Percentiles rank a stretch among this genome's conserved stretches.
phyloP scores from a whole-genome alignment of 2,888 invertebrate species.

The Willowsia nigromaculata region DNA sequence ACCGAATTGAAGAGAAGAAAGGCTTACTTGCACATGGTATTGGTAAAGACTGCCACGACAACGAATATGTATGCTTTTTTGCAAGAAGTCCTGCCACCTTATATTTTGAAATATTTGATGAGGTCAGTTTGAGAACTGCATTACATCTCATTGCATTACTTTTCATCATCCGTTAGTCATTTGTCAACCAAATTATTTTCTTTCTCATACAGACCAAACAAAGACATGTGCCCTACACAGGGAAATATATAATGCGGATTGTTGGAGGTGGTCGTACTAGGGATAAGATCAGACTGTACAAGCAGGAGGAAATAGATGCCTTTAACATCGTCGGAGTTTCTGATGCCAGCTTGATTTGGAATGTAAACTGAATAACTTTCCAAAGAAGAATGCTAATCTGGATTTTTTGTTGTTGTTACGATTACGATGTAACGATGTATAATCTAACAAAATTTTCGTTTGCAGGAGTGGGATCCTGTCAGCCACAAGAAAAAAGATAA shows the following conservation, averaged over 20 bases:
- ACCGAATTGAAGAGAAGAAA: not conserved
- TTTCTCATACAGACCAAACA: slow-evolving; percentile 66
- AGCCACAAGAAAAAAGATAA: slow-evolving; percentile 49
- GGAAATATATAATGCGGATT: slow-evolving; percentile 71
- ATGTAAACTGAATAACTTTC: slow-evolving; percentile 8
- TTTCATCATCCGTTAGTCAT: not conserved
- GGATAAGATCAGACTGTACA: slow-evolving; percentile 48
- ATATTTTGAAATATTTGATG: slow-evolving; percentile 73
- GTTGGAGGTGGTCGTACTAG: slow-evolving; percentile 67
- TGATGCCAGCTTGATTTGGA: slow-evolving; percentile 76
- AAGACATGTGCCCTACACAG: slow-evolving; percentile 62
- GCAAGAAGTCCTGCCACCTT: slow-evolving; percentile 53
- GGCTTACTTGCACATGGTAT: slow-evolving; percentile 48
- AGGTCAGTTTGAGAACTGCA: slow-evolving; percentile 20
- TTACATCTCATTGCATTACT: too few relatives aligned
- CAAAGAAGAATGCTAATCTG: not conserved
- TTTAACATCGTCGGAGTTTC: slow-evolving; percentile 76
- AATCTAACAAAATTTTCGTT: not conserved
- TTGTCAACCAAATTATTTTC: not conserved
- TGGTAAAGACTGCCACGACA: slow-evolving; percentile 50
- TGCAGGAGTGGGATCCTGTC: slow-evolving; percentile 72
- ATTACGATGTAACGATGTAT: not conserved
- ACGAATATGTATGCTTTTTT: slow-evolving; percentile 71
- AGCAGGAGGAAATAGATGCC: slow-evolving; percentile 64
- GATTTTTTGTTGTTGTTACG: not conserved